These are phyloP conservation scores for Anguilla obscura DNA, from an alignment of 2,797 vertebrate species.

Conservation along the genomic window DNA sequence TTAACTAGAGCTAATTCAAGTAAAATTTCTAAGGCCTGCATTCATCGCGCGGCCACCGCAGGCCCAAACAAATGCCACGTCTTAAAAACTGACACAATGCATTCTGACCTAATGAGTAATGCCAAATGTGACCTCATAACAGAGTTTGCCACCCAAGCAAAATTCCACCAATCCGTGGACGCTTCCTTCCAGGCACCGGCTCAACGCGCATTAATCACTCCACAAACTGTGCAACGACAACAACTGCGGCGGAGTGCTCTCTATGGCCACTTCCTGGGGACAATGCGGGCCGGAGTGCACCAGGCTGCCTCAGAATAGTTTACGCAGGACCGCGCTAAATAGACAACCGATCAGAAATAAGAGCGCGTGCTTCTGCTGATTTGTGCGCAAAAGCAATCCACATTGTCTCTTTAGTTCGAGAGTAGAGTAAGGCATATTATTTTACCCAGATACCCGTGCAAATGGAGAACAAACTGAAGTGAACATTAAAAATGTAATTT, in stretches of 20 bases:
- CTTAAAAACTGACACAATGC: constrained; percentile 81
- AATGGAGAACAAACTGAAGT: background rate
- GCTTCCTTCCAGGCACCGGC: constrained; percentile 71
- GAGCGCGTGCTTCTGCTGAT: background rate
- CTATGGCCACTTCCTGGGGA: constrained; percentile 29
- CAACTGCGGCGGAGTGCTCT: constrained; percentile 34
- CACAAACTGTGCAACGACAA: constrained; percentile 31
- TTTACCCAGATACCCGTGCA: background rate
- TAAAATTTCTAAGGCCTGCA: constrained; percentile 75
- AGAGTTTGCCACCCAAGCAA: constrained; percentile 74
- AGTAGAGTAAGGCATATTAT: background rate
- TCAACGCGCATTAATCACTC: constrained; percentile 52
- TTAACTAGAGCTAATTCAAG: constrained; percentile 74
- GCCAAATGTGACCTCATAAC: constrained; percentile 76
- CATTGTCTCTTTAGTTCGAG: background rate
- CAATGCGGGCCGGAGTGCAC: constrained; percentile 23
- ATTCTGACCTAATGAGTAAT: constrained; percentile 77
- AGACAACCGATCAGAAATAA: background rate
- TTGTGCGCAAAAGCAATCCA: background rate
- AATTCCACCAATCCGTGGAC: constrained; percentile 72
- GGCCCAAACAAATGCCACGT: constrained; percentile 72
- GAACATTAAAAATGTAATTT: background rate
- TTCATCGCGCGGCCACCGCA: constrained; percentile 68
- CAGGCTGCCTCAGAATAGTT: background rate
- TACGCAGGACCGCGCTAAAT: background rate